A percentile compares a stretch with the other conserved stretches of the same genome.
These are phyloP conservation scores for Lepidochitona cinerea DNA, from an alignment of 2,888 invertebrate genomes.

Conservation along the genomic window DNA sequence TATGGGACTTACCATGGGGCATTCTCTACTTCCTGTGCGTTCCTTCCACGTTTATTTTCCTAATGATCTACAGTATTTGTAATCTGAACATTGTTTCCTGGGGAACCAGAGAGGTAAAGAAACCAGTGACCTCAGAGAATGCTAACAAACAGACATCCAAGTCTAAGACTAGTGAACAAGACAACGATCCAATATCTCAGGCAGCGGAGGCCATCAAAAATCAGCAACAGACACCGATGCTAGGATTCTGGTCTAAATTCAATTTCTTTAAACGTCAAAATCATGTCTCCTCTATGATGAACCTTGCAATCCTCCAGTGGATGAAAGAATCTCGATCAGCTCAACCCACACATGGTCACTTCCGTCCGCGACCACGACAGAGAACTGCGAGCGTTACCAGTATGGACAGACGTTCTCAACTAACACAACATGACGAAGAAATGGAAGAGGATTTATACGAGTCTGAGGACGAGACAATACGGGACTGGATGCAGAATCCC, in stretches of 20 bases:
- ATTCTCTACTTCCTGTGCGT: constrained; percentile 89
- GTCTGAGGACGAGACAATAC: background rate
- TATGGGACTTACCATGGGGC: constrained; percentile 75
- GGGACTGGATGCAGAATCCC: constrained; percentile 50
- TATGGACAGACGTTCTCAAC: background rate
- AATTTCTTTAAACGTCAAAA: background rate
- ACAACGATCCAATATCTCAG: background rate
- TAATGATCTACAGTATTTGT: constrained; percentile 91
- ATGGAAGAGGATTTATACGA: background rate
- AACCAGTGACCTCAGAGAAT: background rate
- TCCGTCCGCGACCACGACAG: background rate
- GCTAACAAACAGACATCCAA: background rate
- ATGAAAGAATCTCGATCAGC: background rate
- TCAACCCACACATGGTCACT: background rate
- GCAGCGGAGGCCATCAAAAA: background rate
- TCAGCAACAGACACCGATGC: background rate
- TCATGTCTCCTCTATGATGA: background rate
- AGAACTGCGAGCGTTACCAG: background rate
- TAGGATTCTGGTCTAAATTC: background rate
- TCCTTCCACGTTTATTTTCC: constrained; percentile 93
- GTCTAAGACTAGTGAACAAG: background rate
- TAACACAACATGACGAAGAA: background rate
- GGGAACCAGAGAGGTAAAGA: constrained; percentile 87
- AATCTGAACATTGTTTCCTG: constrained; percentile 94
- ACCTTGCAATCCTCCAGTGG: background rate